A percentile compares a stretch with the other conserved stretches of the same genome.
Conservation (phyloP, 2,888 invertebrate species). For the Cremastinae sp. region DNA sequence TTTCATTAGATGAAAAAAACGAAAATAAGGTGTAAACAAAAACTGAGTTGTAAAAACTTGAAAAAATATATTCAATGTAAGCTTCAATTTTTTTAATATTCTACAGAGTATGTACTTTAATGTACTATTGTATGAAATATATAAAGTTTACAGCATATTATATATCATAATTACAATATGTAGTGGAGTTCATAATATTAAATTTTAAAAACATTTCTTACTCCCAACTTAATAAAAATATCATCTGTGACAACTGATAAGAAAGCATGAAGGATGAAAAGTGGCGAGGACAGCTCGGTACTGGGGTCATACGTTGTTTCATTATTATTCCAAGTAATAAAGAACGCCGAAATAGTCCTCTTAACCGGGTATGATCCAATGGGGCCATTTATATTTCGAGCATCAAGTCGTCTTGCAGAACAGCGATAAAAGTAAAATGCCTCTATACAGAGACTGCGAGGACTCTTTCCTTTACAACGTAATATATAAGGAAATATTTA, state of each 20-base stretch:
- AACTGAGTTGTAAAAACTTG: no score
- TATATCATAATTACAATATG: neutral
- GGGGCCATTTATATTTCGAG: slow-evolving; percentile 16
- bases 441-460: neutral
- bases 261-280: slow-evolving; percentile 5
- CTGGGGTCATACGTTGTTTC: slow-evolving; percentile 11
- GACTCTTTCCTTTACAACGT: no score
- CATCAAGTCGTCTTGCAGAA: slow-evolving; percentile 43
- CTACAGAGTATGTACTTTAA: no score
- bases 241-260: slow-evolving; percentile 23
- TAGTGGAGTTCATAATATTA: neutral
- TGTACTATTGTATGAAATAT: no score
- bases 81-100: no score
- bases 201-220: neutral
- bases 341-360: slow-evolving; percentile 20
- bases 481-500: no score
- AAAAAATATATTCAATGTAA: no score
- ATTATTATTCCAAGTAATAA: slow-evolving; percentile 23
- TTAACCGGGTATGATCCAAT: slow-evolving; percentile 29
- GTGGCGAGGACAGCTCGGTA: slow-evolving; percentile 3
- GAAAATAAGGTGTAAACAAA: no score
- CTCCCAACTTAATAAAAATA: neutral
- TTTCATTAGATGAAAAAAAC: no score
- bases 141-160: neutral
- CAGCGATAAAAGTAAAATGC: slow-evolving; percentile 56